These are phyloP conservation scores for human (Homo sapiens) DNA, from an alignment of 2,113 vertebrate genomes.

Conservation along the genomic window GRCh38 chr22:21657001-21657500, in stretches of 20 bases:
- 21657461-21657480: rapidly evolving
- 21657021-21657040: background rate
- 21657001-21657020: background rate
- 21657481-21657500: background rate
- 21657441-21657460: rapidly evolving
- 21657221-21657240: background rate
- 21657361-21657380: background rate
- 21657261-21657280: background rate
- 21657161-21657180: background rate
- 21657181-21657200: background rate
- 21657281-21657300: background rate
- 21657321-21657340: background rate
- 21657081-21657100: background rate
- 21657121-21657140: too few species aligned
- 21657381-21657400: rapidly evolving
- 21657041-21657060: background rate
- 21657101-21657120: too few species aligned
- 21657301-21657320: background rate
- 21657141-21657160: background rate
- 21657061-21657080: background rate
- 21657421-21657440: constrained; percentile 51
- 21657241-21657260: background rate
- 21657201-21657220: background rate
- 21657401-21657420: background rate
- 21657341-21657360: background rate